Evolutionary conservation across 35 echinoderm and acorn worm genomes (phyloP), one percentile per base, ranked within the genome.

Genomic region (Amphiura filiformis): DNA sequence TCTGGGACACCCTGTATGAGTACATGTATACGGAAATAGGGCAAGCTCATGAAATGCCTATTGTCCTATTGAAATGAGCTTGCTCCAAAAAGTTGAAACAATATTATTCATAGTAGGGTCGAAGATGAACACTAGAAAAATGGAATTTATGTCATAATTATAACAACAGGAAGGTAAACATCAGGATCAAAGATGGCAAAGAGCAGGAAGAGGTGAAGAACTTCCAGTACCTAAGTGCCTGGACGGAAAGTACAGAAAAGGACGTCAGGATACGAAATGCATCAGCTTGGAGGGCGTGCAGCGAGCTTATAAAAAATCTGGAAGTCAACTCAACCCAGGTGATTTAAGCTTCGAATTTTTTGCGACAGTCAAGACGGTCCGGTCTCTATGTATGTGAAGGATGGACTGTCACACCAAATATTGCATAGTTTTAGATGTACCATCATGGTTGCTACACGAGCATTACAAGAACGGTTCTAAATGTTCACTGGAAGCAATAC

Each of bases 181-280:
- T 47, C 41, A 47, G 4, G 26, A 35, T 12, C 4, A 30, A 77
- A 35, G 34, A 77, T 77, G 75, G n/a, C 26, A 77, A 4, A n/a
- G 75, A 77, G 26, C 75, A 9, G 4, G 7, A 77, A 23, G 5
- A 77, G 26, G 75, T 35, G 4, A 77, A 77, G 26, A n/a, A 77
- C 26, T 77, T 77, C 75, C 4, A 77, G 26, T 77, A n/a, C 26
- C 75, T 77, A n/a, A 23, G 75, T 30, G 75, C 26, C n/a, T 77
- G 75, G 75, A 77, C 26, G 75, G n/a, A 31, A 77, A 77, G 75
- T 35, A 77, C 75, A 77, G 75, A 77, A n/a, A 77, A 77, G n/a
- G 75, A 77, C 26, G 26, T 35, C 34, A 35, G 34, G 26, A 11
- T 31, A 4, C 75, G 75, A 3, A 77, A 77, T 9, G 26, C 75